A percentile compares a stretch with the other conserved stretches of the same genome.
phyloP scores from a whole-genome alignment of 2,888 invertebrate genomes.

The Catocala nupta region DNA sequence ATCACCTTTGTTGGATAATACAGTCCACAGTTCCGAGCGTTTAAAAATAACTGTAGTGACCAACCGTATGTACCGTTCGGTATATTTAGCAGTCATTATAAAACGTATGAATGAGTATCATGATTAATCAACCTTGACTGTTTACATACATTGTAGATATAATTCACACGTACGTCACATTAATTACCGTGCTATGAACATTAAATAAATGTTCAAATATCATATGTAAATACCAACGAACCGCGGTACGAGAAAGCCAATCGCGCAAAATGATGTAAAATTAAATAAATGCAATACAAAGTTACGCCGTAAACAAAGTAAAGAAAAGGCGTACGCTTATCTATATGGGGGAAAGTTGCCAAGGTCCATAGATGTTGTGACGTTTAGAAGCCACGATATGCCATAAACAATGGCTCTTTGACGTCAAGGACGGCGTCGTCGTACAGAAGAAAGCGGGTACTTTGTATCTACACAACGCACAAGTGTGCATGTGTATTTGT shows the following conservation, averaged over 20 bases:
- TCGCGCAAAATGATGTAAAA: conserved; percentile 3
- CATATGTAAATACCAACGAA: not conserved
- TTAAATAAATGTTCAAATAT: not conserved
- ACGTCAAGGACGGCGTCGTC: conserved; percentile 28
- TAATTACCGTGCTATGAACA: no score
- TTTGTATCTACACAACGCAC: conserved; percentile 19
- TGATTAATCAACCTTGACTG: no score
- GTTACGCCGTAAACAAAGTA: conserved; percentile 22
- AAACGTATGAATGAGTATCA: no score
- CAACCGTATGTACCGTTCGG: no score
- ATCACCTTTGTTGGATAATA: not conserved
- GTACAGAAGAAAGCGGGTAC: conserved; percentile 20
- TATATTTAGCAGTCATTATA: no score
- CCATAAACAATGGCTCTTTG: conserved; percentile 43
- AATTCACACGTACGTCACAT: no score
- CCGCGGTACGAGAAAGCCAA: not conserved
- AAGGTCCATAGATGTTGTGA: conserved; percentile 37
- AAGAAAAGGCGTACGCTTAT: conserved; percentile 26
- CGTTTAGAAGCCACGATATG: conserved; percentile 31
- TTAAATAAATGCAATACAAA: conserved; percentile 16
- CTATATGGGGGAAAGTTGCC: conserved; percentile 33
- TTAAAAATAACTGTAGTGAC: not conserved
- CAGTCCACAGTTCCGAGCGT: not conserved
- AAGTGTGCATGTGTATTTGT: conserved; percentile 1
- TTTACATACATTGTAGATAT: no score